Conservation (phyloP, 2,797 vertebrate genomes). For the Sebastes variabilis region DNA sequence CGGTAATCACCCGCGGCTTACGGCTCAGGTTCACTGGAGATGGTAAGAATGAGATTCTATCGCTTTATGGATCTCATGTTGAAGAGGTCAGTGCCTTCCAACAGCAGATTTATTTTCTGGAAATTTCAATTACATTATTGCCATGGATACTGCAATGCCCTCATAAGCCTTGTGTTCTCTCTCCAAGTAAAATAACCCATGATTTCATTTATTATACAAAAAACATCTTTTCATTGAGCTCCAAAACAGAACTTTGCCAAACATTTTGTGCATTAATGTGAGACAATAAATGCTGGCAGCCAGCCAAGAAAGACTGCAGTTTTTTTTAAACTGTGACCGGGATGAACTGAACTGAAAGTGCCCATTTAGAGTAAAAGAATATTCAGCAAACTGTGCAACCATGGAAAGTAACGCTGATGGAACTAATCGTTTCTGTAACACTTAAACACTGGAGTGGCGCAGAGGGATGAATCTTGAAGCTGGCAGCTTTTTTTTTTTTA, state of each 20-base stretch:
- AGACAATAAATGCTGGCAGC: slow-evolving; percentile 8
- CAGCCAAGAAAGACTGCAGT: neutral
- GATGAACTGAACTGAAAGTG: neutral
- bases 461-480: neutral
- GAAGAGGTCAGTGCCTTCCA: slow-evolving; percentile 10
- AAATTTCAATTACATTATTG: slow-evolving; percentile 12
- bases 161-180: neutral
- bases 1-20: neutral
- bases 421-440: neutral
- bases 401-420: neutral
- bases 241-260: slow-evolving; percentile 19
- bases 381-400: slow-evolving; percentile 20
- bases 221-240: slow-evolving; percentile 5
- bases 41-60: neutral
- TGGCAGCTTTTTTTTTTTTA: neutral
- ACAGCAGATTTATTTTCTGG: neutral
- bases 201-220: slow-evolving; percentile 2
- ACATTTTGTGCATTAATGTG: slow-evolving; percentile 12
- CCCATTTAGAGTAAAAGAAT: slow-evolving; percentile 5
- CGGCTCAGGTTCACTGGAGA: neutral
- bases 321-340: neutral
- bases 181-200: neutral
- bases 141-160: neutral
- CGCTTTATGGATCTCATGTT: neutral
- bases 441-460: neutral